These are phyloP conservation scores for Pemphredon lugubris DNA, from an alignment of 2,888 invertebrate genomes.

Conservation along the genomic window DNA sequence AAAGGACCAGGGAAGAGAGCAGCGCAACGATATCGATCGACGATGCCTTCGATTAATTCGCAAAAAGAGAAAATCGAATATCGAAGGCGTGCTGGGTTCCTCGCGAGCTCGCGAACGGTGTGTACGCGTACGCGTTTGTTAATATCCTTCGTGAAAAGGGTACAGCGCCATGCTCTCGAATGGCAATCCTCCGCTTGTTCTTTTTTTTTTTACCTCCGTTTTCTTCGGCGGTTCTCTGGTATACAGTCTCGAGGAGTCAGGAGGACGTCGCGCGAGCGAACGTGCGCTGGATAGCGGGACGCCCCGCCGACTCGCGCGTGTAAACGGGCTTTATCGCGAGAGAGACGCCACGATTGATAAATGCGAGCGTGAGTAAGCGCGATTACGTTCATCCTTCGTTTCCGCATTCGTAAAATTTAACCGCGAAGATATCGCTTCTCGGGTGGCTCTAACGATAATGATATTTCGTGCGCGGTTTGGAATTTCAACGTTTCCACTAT, in stretches of 20 bases:
- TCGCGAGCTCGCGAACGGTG: conserved; percentile 17
- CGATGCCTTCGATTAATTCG: conserved; percentile 54
- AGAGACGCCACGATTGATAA: conserved; percentile 28
- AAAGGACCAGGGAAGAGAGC: conserved; percentile 14
- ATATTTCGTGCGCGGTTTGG: background rate
- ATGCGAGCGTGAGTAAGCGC: conserved; percentile 10
- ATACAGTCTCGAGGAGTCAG: background rate
- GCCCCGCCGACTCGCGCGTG: conserved; percentile 37
- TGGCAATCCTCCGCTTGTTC: conserved; percentile 9
- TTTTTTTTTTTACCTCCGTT: conserved; percentile 31
- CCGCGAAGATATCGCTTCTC: no score
- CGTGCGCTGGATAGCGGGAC: conserved; percentile 31
- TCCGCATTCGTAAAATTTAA: conserved; percentile 27
- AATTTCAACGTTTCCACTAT: background rate
- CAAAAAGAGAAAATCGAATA: conserved; percentile 45
- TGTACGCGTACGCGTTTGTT: conserved; percentile 54
- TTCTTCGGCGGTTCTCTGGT: conserved; percentile 14
- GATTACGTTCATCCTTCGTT: conserved; percentile 22
- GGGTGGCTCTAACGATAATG: background rate
- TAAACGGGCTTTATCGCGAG: conserved; percentile 45
- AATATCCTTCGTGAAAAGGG: conserved; percentile 44
- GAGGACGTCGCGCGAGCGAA: conserved; percentile 13
- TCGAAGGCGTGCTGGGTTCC: conserved; percentile 40
- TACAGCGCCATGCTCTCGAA: conserved; percentile 25
- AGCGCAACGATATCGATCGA: conserved; percentile 48